Conservation (phyloP, 2,888 invertebrate species). For the Cheilosia vulpina region DNA sequence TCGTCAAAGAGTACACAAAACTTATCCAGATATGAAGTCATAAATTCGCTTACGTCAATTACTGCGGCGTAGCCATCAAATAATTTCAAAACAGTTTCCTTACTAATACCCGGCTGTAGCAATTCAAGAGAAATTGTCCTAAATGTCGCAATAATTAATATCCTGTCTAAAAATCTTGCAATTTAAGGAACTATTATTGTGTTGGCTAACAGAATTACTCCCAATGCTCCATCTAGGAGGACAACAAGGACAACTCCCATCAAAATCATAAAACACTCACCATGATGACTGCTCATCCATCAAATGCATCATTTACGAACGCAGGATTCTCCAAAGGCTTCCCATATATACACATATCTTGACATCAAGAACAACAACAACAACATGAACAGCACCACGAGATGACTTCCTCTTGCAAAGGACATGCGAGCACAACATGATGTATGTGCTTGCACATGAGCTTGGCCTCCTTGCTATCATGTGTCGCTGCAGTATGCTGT, state of each 20-base stretch:
- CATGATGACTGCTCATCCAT: constrained; percentile 74
- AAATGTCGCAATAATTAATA: constrained; percentile 67
- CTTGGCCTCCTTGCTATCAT: constrained; percentile 2
- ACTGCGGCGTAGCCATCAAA: not conserved
- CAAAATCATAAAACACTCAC: constrained; percentile 73
- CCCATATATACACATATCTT: constrained; percentile 31
- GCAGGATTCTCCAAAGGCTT: constrained; percentile 31
- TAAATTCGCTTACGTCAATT: constrained; percentile 18
- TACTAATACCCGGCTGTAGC: not conserved
- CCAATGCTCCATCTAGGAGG: constrained; percentile 24
- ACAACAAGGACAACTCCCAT: constrained; percentile 34
- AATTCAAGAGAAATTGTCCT: constrained; percentile 27
- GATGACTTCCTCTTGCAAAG: constrained; percentile 30
- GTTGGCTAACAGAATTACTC: constrained; percentile 58
- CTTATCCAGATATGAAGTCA: not conserved
- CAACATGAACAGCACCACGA: constrained; percentile 31
- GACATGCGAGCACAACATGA: constrained; percentile 33
- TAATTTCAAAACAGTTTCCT: not conserved
- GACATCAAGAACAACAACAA: constrained; percentile 54
- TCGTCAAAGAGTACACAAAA: constrained; percentile 5
- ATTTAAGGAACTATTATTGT: constrained; percentile 69
- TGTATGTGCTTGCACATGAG: constrained; percentile 47
- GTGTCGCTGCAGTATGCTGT: constrained; percentile 1
- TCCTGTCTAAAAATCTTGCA: constrained; percentile 64
- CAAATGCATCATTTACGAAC: constrained; percentile 55